Evolutionary conservation across 1,140 invertebrate species (phyloP).

Genomic region (Drosophila orena): DNA sequence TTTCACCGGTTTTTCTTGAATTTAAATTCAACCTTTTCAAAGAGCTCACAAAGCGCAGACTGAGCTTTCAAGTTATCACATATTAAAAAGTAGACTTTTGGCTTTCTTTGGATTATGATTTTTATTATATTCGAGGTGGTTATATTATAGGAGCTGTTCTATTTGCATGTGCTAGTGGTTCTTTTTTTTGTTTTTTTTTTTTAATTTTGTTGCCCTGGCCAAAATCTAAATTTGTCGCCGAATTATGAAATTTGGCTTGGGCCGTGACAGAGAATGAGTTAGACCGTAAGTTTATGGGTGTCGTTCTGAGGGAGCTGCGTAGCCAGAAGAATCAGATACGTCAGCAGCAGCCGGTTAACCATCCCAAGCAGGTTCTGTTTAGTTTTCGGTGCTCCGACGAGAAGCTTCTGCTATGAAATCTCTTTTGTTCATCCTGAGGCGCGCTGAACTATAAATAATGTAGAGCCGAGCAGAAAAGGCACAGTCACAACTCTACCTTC

Average conservation of each 20-base stretch:
- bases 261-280: conserved; percentile 29
- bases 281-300: conserved; percentile 70
- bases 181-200: conserved; percentile 4
- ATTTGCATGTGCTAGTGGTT: conserved; percentile 10
- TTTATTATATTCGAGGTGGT: conserved; percentile 47
- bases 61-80: conserved; percentile 37
- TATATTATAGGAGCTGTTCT: conserved; percentile 19
- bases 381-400: conserved; percentile 68
- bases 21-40: conserved; percentile 51
- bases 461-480: conserved; percentile 55
- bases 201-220: neutral
- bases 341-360: conserved; percentile 69
- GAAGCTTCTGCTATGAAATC: conserved; percentile 68
- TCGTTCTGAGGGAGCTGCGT: conserved; percentile 37
- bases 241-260: conserved; percentile 63
- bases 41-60: conserved; percentile 8
- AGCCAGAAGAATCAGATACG: conserved; percentile 9
- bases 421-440: conserved; percentile 68
- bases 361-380: conserved; percentile 73
- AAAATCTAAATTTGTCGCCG: conserved; percentile 45
- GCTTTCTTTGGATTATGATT: conserved; percentile 57
- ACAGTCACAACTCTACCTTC: conserved; percentile 82
- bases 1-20: conserved; percentile 57
- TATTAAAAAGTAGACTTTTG: conserved; percentile 22
- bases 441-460: conserved; percentile 81